Base-by-base conservation (phyloP, 2,888 invertebrate species). In the Xestia sexstrigata region DNA sequence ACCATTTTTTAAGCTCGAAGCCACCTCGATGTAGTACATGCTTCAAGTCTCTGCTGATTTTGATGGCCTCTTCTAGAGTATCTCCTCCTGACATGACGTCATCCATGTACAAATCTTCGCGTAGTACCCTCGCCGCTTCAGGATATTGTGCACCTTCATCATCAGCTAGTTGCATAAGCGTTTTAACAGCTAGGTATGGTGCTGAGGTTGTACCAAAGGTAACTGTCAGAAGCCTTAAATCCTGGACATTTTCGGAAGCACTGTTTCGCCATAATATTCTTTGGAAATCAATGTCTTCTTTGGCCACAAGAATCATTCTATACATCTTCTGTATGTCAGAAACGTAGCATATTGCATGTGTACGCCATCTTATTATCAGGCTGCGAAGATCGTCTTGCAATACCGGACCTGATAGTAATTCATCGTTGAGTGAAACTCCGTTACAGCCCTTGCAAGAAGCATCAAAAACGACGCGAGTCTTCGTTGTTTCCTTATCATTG, bases 281-380 rank as follows among this genome's bases (percentile, higher is more conserved):
- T 30, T 85, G 82, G 42, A 75, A 78, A 63, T 70, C 63, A 20
- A 55, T 26, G 26, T 91, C 87, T 66, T 86, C 79, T 9, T 82
- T 71, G 30, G 65, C 15, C 13, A 90, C 77, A 35, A 79, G 66
- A 26, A 91, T 81, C 83, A 85, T 80, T 49, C 90, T 60, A 62
- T 90, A 92, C 90, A n/a, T n/a, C n/a, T n/a, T n/a, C n/a, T n/a
- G n/a, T n/a, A n/a, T n/a, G n/a, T n/a, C n/a, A n/a, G n/a, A n/a
- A n/a, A n/a, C n/a, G n/a, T n/a, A n/a, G n/a, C n/a, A n/a, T n/a
- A n/a, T n/a, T n/a, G n/a, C n/a, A n/a, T n/a, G n/a, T n/a, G 91
- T 91, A 74, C 88, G 71, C 84, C 89, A 90, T 69, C 88, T 71
- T 74, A 87, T 76, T 20, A 90, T 68, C 2, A 91, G 69, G 26